Percentiles rank a stretch among this genome's conserved stretches.
These are phyloP conservation scores for Drosophila nr. medialis DNA, from an alignment of 2,888 invertebrate species.

Conservation along the genomic window DNA sequence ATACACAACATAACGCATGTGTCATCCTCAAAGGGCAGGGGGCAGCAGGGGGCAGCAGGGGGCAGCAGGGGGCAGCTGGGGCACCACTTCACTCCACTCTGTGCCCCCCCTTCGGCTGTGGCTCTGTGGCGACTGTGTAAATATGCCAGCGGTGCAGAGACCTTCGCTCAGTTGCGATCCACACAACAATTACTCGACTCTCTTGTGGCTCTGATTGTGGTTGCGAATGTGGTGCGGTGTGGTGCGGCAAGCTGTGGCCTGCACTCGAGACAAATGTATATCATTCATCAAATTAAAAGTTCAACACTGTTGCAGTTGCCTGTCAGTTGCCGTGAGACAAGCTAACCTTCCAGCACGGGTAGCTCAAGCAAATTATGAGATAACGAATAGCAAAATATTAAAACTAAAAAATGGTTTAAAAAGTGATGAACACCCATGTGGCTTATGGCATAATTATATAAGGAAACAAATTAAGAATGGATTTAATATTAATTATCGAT, in stretches of 20 bases:
- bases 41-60: conserved; percentile 7
- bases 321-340: conserved; percentile 66
- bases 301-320: conserved; percentile 68
- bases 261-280: conserved; percentile 80
- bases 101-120: conserved; percentile 14
- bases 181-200: conserved; percentile 67
- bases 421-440: neutral
- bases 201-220: conserved; percentile 26
- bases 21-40: conserved; percentile 45
- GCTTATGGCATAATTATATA: neutral
- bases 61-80: neutral
- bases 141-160: conserved; percentile 65
- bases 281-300: conserved; percentile 81
- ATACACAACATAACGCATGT: conserved; percentile 38
- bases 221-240: conserved; percentile 28
- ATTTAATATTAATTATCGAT: neutral
- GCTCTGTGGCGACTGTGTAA: conserved; percentile 50
- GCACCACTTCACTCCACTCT: conserved; percentile 24
- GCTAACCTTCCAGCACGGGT: conserved; percentile 51
- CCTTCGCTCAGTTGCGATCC: conserved; percentile 61
- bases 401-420: neutral
- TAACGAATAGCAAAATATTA: neutral
- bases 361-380: conserved; percentile 17
- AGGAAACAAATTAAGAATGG: neutral
- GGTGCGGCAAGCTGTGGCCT: conserved; percentile 51